These are phyloP conservation scores for Panagrolaimus sp. DNA, from an alignment of 1,140 invertebrate species.

Conservation along the genomic window DNA sequence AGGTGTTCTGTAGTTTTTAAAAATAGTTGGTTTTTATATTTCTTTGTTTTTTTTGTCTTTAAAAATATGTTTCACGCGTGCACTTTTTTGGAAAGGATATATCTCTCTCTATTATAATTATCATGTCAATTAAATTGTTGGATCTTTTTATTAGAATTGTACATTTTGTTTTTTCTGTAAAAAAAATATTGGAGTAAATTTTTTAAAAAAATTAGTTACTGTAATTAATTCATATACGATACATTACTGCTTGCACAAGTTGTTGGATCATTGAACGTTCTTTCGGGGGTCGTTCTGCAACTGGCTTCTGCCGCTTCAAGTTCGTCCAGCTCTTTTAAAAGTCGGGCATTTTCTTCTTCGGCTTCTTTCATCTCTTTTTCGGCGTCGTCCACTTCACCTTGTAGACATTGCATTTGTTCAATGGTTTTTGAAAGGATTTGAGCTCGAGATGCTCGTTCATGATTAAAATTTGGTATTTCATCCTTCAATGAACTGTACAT, in stretches of 20 bases:
- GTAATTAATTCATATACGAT: not conserved
- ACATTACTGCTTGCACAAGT: not conserved
- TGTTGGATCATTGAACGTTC: not conserved
- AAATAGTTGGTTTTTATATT: conserved; percentile 5
- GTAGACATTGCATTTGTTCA: conserved; percentile 63
- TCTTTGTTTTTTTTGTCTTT: not conserved
- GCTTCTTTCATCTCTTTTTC: conserved; percentile 14
- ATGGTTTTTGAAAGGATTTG: conserved; percentile 96
- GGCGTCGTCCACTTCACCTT: conserved; percentile 16
- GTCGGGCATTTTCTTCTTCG: conserved; percentile 25
- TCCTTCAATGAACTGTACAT: conserved; percentile 40
- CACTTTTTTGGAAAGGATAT: not conserved
- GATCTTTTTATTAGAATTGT: conserved; percentile 3
- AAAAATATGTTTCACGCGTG: conserved; percentile 7
- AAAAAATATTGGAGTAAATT: conserved; percentile 1
- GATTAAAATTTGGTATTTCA: conserved; percentile 36
- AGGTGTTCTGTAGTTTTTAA: conserved; percentile 1
- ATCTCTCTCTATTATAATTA: not conserved
- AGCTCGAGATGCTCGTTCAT: conserved; percentile 66
- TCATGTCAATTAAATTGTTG: conserved; percentile 2
- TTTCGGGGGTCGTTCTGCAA: not conserved
- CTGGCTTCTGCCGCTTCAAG: conserved; percentile 17
- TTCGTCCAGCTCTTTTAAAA: conserved; percentile 19
- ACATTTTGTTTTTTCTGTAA: conserved; percentile 15
- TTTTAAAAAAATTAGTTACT: no score